Evolutionary conservation across 92 coral and sea anemone genomes (phyloP), one percentile per base, ranked within the genome.

Genomic region (Actinernus sp.): DNA sequence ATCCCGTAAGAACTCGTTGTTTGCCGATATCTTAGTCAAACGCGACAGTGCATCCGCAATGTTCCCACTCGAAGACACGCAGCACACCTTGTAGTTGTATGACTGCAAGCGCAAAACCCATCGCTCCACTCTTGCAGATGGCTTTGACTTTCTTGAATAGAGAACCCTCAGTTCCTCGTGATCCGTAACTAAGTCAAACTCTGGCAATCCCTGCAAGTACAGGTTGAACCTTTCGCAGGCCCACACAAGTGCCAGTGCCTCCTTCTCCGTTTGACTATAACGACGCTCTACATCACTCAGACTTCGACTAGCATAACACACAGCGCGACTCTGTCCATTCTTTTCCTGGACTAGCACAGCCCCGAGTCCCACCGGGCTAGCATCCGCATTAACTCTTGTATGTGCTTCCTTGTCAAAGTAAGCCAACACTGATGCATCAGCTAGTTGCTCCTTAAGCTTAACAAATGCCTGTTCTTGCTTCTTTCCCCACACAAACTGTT

Each of bases 221-320:
- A 37, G 36, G 41, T 81, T 58, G 26, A 81, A 81, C 37, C 69
- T 63, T 55, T 80, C 80, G 17, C 72, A 72, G 31, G 74, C 82
- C 81, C 81, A 81, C 2, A 81, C 81, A 49, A 81, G 9, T 8
- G 74, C 75, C 19, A 80, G 31, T 17, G 86, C 86, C 43, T 79
- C 86, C 31, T 70, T 79, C 69, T 61, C 79, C 9, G 81, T 63
- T 38, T 80, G 87, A n/a, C 67, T 51, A 47, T 80, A 72, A 14
- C 81, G 16, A 1, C 68, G 16, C 31, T 72, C 81, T 16, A 49
- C 66, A 26, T 37, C 58, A 32, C 74, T 61, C 27, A 70, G 58
- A 58, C 53, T 70, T 4, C 79, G 39, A 33, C 87, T 71, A 1
- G 78, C 78, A 33, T 69, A 79, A 33, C 57, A 49, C 12, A 79